Percentiles rank a stretch among this genome's conserved stretches.
These are phyloP conservation scores for Neelides folsomi DNA, from an alignment of 2,888 invertebrate genomes.

Conservation along the genomic window DNA sequence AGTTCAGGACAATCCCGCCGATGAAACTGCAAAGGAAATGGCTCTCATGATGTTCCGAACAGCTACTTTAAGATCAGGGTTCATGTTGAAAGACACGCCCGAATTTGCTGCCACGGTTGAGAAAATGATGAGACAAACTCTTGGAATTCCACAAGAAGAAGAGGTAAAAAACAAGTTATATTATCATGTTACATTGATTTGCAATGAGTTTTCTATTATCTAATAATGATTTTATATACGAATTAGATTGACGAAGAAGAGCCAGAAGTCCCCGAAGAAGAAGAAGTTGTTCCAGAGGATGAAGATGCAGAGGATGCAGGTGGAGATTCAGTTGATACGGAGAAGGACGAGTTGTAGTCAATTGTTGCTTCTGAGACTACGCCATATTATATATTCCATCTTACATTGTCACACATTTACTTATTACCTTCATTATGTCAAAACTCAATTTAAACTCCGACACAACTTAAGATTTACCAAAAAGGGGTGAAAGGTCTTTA, in stretches of 20 bases:
- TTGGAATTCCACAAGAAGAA: constrained; percentile 66
- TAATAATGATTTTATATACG: not conserved
- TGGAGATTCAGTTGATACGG: constrained; percentile 16
- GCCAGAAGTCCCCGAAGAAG: constrained; percentile 15
- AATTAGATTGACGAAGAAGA: constrained; percentile 18
- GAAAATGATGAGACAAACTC: constrained; percentile 64
- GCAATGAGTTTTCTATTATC: not conserved
- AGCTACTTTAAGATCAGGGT: constrained; percentile 89
- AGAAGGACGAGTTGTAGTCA: constrained; percentile 24
- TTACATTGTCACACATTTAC: no score
- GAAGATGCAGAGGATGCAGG: constrained; percentile 20
- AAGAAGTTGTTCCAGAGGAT: constrained; percentile 14
- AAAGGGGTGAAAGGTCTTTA: no score
- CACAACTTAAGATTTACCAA: no score
- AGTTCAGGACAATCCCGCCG: constrained; percentile 62
- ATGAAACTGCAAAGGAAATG: constrained; percentile 64
- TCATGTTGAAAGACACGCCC: constrained; percentile 68
- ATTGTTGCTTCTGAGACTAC: no score
- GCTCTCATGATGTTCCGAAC: constrained; percentile 82
- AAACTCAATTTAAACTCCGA: no score
- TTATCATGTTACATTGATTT: constrained; percentile 1
- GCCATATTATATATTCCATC: no score
- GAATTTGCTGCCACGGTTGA: constrained; percentile 86
- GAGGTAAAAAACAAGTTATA: constrained; percentile 36
- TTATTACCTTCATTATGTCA: no score